phyloP scores from a whole-genome alignment of 2,888 invertebrate species.

The Luperina nickerlii region DNA sequence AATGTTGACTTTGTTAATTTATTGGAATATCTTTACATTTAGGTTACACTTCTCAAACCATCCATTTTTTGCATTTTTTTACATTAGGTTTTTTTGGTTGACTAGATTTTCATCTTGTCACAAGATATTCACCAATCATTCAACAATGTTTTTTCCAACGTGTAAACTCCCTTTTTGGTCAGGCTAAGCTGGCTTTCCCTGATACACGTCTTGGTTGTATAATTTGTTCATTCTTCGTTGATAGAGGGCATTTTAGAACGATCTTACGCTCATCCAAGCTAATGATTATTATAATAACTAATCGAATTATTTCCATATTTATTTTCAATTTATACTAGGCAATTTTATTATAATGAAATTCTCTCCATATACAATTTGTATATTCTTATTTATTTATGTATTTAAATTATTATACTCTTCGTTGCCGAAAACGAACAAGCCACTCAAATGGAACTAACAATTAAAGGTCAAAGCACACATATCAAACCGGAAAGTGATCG shows the following conservation, averaged over 20 bases:
- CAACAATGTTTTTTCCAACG: neutral
- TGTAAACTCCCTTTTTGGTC: neutral
- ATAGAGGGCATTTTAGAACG: slow-evolving; percentile 9
- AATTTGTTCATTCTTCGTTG: neutral
- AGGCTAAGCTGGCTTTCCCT: slow-evolving; percentile 35
- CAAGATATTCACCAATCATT: slow-evolving; percentile 16
- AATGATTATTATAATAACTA: neutral
- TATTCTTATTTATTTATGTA: slow-evolving; percentile 6
- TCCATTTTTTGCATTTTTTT: slow-evolving; percentile 30
- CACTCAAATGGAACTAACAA: slow-evolving; percentile 68
- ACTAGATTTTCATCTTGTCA: slow-evolving; percentile 1
- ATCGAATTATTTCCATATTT: slow-evolving; percentile 2
- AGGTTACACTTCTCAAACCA: slow-evolving; percentile 38
- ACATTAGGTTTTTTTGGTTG: slow-evolving; percentile 19
- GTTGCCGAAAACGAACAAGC: slow-evolving; percentile 78
- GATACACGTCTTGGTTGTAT: slow-evolving; percentile 15
- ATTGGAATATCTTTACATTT: slow-evolving; percentile 54
- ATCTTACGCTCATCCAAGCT: slow-evolving; percentile 15
- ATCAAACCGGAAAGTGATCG: too few species aligned
- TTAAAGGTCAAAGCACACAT: slow-evolving; percentile 5
- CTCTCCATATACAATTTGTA: neutral
- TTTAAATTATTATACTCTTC: slow-evolving; percentile 22
- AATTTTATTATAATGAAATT: slow-evolving; percentile 5
- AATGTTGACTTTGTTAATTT: slow-evolving; percentile 20
- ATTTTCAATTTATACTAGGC: neutral